Evolutionary conservation across 92 coral and sea anemone genomes (phyloP), one percentile per base, ranked within the genome.

Genomic region (Metridium senile): DNA sequence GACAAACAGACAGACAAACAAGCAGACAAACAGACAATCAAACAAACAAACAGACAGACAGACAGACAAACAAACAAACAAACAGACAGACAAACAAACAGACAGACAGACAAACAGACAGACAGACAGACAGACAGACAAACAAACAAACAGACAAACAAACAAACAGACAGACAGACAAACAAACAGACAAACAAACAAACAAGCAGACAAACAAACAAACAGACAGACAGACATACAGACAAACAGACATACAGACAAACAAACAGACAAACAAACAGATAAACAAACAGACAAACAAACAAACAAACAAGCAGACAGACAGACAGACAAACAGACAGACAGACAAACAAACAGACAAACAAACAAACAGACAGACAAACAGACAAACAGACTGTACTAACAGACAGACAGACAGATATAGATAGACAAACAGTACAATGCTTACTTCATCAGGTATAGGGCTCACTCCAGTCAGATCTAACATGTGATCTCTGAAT

Each of bases 401-500:
- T 20, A 21, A 10, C 13, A 54, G 23, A 54, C 61, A 13, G 53
- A 68, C 53, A 68, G 53, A 13, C 74, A 45, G 29, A 54, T 3
- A 39, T 39, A 39, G 8, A 54, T 16, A 19, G 6, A 20, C 61
- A 2, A 21, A 10, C 13, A 54, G 23, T 3, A 6, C 4, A 54
- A 54, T 54, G 1, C 39, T 28, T 26, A 93, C 98, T 97, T 94
- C 97, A 18, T 89, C 91, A 26, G 98, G 97, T 59, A 94, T 59
- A 3, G 98, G 98, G 0, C 97, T 92, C 0, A 88, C 89, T 21
- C 91, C 97, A 9, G 98, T 89, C 34, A 94, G 75, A 66, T 94
- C 98, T 75, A 94, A 67, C 58, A 94, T 76, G 3, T 95, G 97
- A 76, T 96, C 94, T 21, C 80, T 85, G 43, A 96, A 84, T 19